Conservation (phyloP, 2,888 invertebrate genomes). For the Eucriotettix oculatus region DNA sequence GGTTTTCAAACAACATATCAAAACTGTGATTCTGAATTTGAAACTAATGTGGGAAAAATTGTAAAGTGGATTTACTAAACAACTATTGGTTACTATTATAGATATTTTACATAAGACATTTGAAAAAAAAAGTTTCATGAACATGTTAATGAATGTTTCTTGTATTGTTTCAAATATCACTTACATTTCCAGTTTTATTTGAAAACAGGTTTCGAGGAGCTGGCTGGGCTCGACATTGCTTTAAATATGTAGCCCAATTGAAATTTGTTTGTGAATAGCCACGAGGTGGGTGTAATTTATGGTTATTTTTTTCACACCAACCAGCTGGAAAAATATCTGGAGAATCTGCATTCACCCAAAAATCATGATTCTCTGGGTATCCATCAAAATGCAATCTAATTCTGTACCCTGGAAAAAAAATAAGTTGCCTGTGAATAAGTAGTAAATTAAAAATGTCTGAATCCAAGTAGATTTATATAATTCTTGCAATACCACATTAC, state of each 20-base stretch:
- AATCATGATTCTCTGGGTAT: constrained; percentile 74
- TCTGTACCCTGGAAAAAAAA: constrained; percentile 48
- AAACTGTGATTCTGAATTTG: no score
- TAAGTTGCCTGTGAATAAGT: not conserved
- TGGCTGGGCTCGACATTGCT: constrained; percentile 51
- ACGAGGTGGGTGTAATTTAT: constrained; percentile 62
- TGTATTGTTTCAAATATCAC: constrained; percentile 1
- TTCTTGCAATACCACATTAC: no score
- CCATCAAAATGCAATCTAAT: constrained; percentile 84
- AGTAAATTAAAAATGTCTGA: no score
- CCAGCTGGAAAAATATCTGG: constrained; percentile 80
- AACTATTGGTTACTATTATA: no score
- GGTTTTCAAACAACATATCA: no score
- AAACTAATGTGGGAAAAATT: no score
- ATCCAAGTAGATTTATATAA: no score
- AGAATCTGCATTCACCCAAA: constrained; percentile 88
- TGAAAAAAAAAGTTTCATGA: not conserved
- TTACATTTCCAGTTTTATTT: constrained; percentile 42
- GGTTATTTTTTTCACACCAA: constrained; percentile 80
- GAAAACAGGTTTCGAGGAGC: constrained; percentile 65
- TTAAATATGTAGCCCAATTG: constrained; percentile 72
- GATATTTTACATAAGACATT: not conserved
- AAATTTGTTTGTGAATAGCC: constrained; percentile 45
- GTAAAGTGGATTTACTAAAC: no score
- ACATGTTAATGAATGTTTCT: not conserved